Conservation (phyloP, 2,113 vertebrate genomes). For the Puntigrus tetrazona region DNA sequence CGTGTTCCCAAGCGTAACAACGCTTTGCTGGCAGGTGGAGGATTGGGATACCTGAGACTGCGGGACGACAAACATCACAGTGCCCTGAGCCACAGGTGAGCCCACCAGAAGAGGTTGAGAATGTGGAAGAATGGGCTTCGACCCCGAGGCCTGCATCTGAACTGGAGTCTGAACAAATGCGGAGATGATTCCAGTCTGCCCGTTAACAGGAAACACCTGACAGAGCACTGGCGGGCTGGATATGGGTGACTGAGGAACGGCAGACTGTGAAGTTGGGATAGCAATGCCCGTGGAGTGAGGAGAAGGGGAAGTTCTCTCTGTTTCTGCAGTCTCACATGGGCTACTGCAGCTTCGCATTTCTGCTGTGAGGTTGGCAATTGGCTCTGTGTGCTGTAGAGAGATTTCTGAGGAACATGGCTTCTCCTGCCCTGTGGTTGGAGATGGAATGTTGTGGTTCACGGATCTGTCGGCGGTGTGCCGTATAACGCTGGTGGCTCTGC, state of each 20-base stretch:
- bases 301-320: slow-evolving; percentile 50
- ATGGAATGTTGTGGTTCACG: slow-evolving; percentile 61
- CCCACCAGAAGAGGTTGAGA: slow-evolving; percentile 84
- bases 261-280: slow-evolving; percentile 64
- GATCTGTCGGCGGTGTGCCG: slow-evolving; percentile 82
- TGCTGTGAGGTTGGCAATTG: slow-evolving; percentile 19
- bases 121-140: slow-evolving; percentile 81
- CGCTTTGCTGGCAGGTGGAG: slow-evolving; percentile 64
- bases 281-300: slow-evolving; percentile 62
- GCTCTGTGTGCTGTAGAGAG: slow-evolving; percentile 28
- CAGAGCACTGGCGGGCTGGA: slow-evolving; percentile 82
- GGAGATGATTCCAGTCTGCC: slow-evolving; percentile 80
- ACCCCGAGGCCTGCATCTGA: slow-evolving; percentile 65
- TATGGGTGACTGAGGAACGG: slow-evolving; percentile 68
- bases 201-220: slow-evolving; percentile 87
- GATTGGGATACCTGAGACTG: slow-evolving; percentile 74
- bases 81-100: slow-evolving; percentile 81
- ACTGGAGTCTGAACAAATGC: slow-evolving; percentile 82
- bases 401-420: slow-evolving; percentile 29
- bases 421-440: slow-evolving; percentile 47
- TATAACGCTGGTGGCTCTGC: slow-evolving; percentile 87
- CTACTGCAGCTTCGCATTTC: slow-evolving; percentile 43
- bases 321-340: slow-evolving; percentile 39
- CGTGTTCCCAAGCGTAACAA: slow-evolving; percentile 85
- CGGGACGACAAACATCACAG: slow-evolving; percentile 92